Percentiles rank a stretch among this genome's conserved stretches.
Evolutionary conservation across 1,140 invertebrate species (phyloP).

Genomic region (Babylonia areolata): DNA sequence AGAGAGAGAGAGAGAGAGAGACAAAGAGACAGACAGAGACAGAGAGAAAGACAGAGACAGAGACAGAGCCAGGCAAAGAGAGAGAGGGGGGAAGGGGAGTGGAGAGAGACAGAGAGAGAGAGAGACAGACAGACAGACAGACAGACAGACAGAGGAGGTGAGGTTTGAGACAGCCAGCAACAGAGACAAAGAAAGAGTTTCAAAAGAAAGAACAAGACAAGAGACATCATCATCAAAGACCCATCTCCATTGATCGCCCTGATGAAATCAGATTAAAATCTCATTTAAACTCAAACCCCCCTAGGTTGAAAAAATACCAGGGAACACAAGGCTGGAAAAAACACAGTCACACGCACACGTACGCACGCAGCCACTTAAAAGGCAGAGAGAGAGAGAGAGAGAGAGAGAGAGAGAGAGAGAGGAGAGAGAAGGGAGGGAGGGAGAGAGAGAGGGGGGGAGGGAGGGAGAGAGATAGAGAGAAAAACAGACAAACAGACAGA

Average conservation of each 20-base stretch:
- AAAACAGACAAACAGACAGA: too few species aligned
- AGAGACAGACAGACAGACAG: conserved; percentile 24
- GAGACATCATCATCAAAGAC: too few species aligned
- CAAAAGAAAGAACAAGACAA: not conserved
- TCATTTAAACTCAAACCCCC: not conserved
- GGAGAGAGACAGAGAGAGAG: not conserved
- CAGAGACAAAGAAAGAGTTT: conserved; percentile 18
- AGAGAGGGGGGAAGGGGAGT: not conserved
- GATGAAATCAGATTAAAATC: too few species aligned
- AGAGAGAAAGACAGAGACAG: not conserved
- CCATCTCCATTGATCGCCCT: too few species aligned
- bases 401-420: not conserved
- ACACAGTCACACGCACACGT: not conserved
- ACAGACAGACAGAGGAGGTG: conserved; percentile 12
- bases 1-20: not conserved
- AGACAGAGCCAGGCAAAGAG: not conserved
- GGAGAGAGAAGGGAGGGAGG: too few species aligned
- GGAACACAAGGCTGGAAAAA: not conserved
- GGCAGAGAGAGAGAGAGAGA: not conserved
- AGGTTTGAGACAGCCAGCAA: conserved; percentile 10
- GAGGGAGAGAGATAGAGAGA: too few species aligned
- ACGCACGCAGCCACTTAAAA: not conserved
- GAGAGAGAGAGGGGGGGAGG: too few species aligned
- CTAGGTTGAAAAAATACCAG: not conserved
- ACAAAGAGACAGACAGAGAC: not conserved